Evolutionary conservation across 2,113 vertebrate genomes (phyloP).

Genomic region (Thymallus thymallus): DNA sequence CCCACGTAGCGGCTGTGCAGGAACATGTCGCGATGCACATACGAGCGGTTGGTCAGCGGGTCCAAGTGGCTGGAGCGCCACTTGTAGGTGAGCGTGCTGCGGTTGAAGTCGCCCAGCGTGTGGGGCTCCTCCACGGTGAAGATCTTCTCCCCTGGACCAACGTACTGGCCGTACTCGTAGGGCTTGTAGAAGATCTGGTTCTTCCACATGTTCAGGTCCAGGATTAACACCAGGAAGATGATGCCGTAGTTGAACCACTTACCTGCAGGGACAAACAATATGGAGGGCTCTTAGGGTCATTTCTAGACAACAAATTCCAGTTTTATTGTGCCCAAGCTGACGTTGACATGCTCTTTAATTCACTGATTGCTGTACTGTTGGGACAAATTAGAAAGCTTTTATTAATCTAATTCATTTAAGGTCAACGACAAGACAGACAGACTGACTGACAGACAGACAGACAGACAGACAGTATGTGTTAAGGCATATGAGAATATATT

Average conservation of each 20-base stretch:
- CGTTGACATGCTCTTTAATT: too few species aligned
- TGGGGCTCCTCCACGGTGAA: constrained; percentile 91
- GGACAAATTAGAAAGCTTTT: too few species aligned
- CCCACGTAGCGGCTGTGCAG: constrained; percentile 91
- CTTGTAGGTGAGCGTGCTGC: constrained; percentile 89
- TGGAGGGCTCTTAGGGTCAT: not conserved
- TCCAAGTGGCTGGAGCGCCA: constrained; percentile 88
- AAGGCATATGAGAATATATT: not conserved
- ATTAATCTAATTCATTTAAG: too few species aligned
- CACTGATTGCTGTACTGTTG: too few species aligned
- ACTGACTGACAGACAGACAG: too few species aligned
- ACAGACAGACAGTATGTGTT: not conserved
- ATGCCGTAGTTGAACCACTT: constrained; percentile 99
- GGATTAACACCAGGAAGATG: constrained; percentile 95
- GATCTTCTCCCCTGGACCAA: constrained; percentile 94
- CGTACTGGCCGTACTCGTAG: constrained; percentile 95
- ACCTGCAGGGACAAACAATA: constrained; percentile 70
- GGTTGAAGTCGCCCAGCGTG: constrained; percentile 87
- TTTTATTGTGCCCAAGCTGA: too few species aligned
- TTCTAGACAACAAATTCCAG: not conserved
- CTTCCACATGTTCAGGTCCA: constrained; percentile 99
- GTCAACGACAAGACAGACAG: too few species aligned
- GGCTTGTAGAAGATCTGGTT: constrained; percentile 99
- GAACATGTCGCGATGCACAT: constrained; percentile 87
- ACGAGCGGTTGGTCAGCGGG: constrained; percentile 83